These are phyloP conservation scores for Oryzias melastigma DNA, from an alignment of 2,113 vertebrate species.

Conservation along the genomic window DNA sequence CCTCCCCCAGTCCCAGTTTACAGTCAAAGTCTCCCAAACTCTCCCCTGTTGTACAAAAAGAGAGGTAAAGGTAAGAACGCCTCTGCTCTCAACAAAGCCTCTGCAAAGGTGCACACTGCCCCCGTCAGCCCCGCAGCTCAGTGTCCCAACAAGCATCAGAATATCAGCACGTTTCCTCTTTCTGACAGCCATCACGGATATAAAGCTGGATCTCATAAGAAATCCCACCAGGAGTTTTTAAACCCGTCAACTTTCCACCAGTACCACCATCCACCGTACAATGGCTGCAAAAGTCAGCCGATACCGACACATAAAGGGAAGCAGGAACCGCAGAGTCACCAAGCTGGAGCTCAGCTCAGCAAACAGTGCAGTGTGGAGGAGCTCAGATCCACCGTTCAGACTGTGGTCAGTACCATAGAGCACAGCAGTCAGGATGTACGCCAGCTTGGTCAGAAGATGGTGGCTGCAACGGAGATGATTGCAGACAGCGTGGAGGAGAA, in stretches of 20 bases:
- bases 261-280: not conserved
- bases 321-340: not conserved
- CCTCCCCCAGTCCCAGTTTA: conserved; percentile 48
- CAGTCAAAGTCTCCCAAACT: conserved; percentile 53
- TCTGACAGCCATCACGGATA: not conserved
- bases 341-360: not conserved
- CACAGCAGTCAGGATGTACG: conserved; percentile 33
- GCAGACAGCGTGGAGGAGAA: conserved; percentile 61
- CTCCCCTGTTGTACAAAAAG: conserved; percentile 39
- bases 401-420: conserved; percentile 40
- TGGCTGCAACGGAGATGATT: conserved; percentile 46
- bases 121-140: conserved; percentile 38
- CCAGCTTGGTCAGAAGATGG: conserved; percentile 54
- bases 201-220: not conserved
- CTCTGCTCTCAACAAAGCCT: conserved; percentile 15
- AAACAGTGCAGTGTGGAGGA: conserved; percentile 53
- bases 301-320: not conserved
- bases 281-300: not conserved
- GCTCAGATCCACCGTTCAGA: conserved; percentile 45
- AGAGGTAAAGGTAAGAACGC: conserved; percentile 6
- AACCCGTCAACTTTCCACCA: not conserved
- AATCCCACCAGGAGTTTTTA: not conserved
- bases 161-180: not conserved
- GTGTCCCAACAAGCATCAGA: conserved; percentile 4
- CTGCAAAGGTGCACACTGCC: conserved; percentile 26